phyloP scores from a whole-genome alignment of 2,113 vertebrate genomes.

The Holacanthus passer region DNA sequence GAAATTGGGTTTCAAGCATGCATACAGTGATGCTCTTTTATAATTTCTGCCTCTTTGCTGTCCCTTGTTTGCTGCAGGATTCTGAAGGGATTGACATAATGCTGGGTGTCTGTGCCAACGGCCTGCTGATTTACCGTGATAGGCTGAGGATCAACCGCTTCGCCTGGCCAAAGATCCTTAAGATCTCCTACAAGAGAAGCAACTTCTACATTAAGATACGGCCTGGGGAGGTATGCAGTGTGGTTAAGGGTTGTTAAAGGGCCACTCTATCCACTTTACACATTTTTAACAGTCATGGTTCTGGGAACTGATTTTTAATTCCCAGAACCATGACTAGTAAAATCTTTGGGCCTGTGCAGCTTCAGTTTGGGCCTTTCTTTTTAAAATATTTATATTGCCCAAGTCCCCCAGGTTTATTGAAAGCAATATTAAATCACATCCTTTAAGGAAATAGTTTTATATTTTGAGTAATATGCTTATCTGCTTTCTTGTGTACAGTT shows the following conservation, averaged over 20 bases:
- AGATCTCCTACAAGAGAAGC: constrained; percentile 99
- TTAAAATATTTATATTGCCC: too few species aligned
- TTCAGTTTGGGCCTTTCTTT: not conserved
- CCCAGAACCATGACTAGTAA: too few species aligned
- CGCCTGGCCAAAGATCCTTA: constrained; percentile 99
- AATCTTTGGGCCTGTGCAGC: too few species aligned
- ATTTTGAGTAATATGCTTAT: not conserved
- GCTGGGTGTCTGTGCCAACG: constrained; percentile 97
- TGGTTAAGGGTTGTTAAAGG: not conserved
- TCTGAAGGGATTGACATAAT: constrained; percentile 99
- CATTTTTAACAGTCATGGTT: not conserved
- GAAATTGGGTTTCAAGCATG: not conserved
- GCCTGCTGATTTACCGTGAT: constrained; percentile 97
- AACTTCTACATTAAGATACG: constrained; percentile 99
- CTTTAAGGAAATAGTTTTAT: not conserved
- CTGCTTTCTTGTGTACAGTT: not conserved
- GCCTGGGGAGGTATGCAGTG: constrained; percentile 91
- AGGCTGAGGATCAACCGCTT: constrained; percentile 98
- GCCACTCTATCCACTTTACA: not conserved
- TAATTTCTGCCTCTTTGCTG: constrained; percentile 10
- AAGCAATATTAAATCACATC: not conserved
- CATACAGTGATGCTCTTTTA: not conserved
- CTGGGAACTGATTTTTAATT: too few species aligned
- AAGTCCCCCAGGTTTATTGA: not conserved
- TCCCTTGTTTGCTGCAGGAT: constrained; percentile 84